phyloP scores from a whole-genome alignment of 2,888 invertebrate species.

The Gymnocheta viridis region DNA sequence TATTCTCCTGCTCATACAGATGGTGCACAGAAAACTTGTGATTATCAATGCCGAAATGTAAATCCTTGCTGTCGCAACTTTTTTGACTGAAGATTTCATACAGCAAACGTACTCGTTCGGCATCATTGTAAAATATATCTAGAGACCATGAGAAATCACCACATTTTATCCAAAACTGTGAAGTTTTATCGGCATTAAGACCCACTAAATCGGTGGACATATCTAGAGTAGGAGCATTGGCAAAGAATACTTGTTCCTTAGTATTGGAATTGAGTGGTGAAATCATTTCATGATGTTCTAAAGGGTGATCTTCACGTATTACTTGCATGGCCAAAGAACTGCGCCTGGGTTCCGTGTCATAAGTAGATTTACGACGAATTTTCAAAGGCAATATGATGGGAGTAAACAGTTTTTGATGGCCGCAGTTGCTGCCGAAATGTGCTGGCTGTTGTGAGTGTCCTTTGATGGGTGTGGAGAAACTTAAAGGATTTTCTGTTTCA shows the following conservation, averaged over 20 bases:
- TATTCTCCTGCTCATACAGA: constrained; percentile 37
- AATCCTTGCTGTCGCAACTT: constrained; percentile 74
- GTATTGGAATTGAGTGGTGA: background rate
- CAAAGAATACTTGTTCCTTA: constrained; percentile 73
- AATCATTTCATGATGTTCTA: constrained; percentile 66
- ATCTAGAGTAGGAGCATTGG: constrained; percentile 73
- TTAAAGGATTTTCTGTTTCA: background rate
- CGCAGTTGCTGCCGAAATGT: background rate
- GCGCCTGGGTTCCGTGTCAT: constrained; percentile 73
- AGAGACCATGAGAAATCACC: constrained; percentile 76
- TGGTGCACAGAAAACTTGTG: constrained; percentile 73
- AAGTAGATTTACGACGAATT: constrained; percentile 66
- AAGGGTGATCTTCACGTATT: constrained; percentile 77
- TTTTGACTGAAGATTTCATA: constrained; percentile 78
- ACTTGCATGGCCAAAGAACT: constrained; percentile 79
- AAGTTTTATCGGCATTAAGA: constrained; percentile 53
- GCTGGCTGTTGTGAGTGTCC: constrained; percentile 16
- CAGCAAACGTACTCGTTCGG: constrained; percentile 75
- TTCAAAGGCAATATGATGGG: constrained; percentile 69
- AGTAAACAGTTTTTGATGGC: constrained; percentile 71
- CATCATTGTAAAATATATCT: constrained; percentile 73
- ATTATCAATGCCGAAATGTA: constrained; percentile 79
- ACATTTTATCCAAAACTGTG: constrained; percentile 76
- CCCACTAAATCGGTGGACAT: constrained; percentile 66
- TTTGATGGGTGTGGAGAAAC: constrained; percentile 77